Evolutionary conservation across 37 sponge, comb jelly and placozoan species (phyloP), one percentile per base, ranked within the genome.

Genomic region (Spongia lamella): DNA sequence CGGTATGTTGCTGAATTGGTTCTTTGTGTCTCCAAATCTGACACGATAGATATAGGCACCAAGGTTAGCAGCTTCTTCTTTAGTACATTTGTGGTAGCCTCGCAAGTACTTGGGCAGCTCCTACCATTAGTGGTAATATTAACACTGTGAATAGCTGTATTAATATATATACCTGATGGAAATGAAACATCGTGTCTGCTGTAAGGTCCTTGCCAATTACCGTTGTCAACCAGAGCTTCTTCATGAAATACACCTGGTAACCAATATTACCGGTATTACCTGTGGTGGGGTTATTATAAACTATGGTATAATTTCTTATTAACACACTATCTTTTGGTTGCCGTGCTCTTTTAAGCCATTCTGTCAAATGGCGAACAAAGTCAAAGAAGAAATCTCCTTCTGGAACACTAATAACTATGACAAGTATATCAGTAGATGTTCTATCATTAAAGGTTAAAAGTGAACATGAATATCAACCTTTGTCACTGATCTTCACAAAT

Each of bases 341-440:
- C 0, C 81, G 47, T 9, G 89, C 84, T 71, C 84, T 72, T 77
- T 79, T 84, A 27, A 91, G 75, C 96, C 96, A 95, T 58, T 95
- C 96, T 19, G 89, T 91, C 33, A 95, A 78, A 65, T 95, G 96
- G 20, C 92, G 83, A 35, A 95, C 92, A 73, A 95, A 95, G 68
- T 95, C 96, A 79, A 95, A 95, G 84, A 95, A 95, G 96, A 91
- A 95, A 61, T 95, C 96, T 11, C 92, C 89, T 36, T 95, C 96
- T n/a, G 96, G 96, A 2, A 95, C 89, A 77, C 96, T 95, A 81
- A 91, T 91, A 13, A 95, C 96, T 43, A 9, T 13, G 47, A 13
- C 9, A 9, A 13, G 47, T 13, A 13, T 43, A 43, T 43, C 47
- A 43, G n/a, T 43, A 43, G 9, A 5, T 43, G 9, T 43, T 43